These are phyloP conservation scores for Aegotheles bennettii DNA, from an alignment of 2,113 vertebrate species.

Conservation along the genomic window DNA sequence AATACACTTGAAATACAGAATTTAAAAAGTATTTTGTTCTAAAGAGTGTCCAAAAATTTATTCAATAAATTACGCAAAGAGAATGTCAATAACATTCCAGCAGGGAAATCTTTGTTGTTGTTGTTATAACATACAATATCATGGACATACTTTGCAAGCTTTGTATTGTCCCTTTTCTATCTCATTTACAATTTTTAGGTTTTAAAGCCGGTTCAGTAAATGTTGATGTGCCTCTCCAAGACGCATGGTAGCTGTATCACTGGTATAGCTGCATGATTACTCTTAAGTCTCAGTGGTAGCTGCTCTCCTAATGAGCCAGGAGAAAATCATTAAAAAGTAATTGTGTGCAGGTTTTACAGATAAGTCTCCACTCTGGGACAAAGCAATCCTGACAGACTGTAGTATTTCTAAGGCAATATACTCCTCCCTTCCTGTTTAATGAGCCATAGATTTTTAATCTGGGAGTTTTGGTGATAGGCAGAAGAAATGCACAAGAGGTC, in stretches of 20 bases:
- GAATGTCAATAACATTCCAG: background rate
- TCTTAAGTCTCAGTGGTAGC: slow-evolving; percentile 59
- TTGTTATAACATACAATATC: background rate
- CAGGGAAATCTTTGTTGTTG: background rate
- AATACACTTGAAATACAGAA: background rate
- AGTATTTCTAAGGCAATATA: slow-evolving; percentile 58
- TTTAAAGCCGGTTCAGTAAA: background rate
- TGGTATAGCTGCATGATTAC: slow-evolving; percentile 50
- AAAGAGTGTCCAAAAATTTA: background rate
- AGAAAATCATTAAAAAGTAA: slow-evolving; percentile 74
- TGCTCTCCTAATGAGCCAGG: slow-evolving; percentile 67
- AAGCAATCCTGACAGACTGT: slow-evolving; percentile 50
- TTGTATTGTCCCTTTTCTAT: background rate
- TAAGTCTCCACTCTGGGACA: slow-evolving; percentile 26
- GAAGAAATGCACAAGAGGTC: slow-evolving; percentile 28
- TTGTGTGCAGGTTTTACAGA: slow-evolving; percentile 66
- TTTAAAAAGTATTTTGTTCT: background rate
- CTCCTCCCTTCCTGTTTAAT: slow-evolving; percentile 77
- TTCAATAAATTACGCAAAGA: background rate
- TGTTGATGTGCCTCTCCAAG: background rate
- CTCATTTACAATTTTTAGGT: background rate
- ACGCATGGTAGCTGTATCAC: background rate
- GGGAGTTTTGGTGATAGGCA: slow-evolving; percentile 53
- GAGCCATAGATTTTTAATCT: slow-evolving; percentile 75
- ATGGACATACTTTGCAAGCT: background rate